A percentile compares a stretch with the other conserved stretches of the same genome.
These are phyloP conservation scores for Mormyrus proboscirostris DNA, from an alignment of 2,797 vertebrate species.

Conservation along the genomic window DNA sequence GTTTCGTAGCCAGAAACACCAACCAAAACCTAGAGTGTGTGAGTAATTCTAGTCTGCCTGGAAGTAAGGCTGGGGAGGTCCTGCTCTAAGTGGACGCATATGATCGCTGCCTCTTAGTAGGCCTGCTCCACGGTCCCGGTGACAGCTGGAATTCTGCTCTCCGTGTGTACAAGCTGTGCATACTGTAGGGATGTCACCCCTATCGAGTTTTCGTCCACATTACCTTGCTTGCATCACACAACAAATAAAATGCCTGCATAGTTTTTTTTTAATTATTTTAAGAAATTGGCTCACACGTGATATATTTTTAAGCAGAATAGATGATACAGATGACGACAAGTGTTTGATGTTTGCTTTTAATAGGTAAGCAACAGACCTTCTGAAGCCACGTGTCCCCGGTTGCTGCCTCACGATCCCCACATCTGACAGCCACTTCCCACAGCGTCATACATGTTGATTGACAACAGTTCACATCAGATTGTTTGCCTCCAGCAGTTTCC, in stretches of 20 bases:
- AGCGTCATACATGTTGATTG: background rate
- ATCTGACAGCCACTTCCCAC: background rate
- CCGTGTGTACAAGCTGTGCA: background rate
- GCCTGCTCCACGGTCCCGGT: background rate
- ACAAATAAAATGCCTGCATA: background rate
- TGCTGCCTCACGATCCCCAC: background rate
- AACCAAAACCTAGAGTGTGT: background rate
- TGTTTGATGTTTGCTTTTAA: conserved; percentile 40
- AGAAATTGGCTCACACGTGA: background rate
- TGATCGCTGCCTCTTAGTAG: background rate
- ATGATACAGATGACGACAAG: background rate
- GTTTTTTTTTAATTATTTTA: background rate
- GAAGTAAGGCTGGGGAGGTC: background rate
- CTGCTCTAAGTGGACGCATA: background rate
- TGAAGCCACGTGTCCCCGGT: conserved; percentile 35
- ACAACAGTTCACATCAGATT: background rate
- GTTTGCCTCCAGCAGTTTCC: background rate
- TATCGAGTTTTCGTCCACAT: background rate
- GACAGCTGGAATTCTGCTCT: background rate
- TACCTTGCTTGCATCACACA: background rate
- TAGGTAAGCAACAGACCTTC: conserved; percentile 46
- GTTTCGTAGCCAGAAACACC: background rate
- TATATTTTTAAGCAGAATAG: background rate
- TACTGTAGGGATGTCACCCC: background rate
- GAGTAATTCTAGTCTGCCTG: background rate